Evolutionary conservation across 2,888 invertebrate species (phyloP), one percentile per base, ranked within the genome.

Genomic region (Argyresthia albistria): DNA sequence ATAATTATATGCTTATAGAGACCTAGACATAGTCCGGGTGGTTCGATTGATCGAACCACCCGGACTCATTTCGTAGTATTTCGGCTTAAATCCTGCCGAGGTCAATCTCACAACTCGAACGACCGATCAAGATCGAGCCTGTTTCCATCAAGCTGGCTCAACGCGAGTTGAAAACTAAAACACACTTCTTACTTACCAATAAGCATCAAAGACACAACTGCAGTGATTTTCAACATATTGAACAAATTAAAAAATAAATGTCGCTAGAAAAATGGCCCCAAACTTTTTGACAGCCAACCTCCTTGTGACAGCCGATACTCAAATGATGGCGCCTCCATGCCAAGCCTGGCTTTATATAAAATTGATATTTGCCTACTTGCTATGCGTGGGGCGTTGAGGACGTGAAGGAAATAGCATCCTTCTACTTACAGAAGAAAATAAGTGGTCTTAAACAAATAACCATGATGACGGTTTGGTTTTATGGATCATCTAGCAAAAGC

Each of bases 171-270:
- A 36, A 12, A 3, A 3, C 42, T 42, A 15, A 39, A 42, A 25
- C 25, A 25, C 12, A 50, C 9, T n/a, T n/a, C n/a, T n/a, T n/a
- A 73, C 82, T 83, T 64, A 84, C 84, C 83, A 48, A 84, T 76
- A 36, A 83, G 69, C 70, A 83, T 64, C n/a, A 84, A 58, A 2
- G 81, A 80, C 12, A 82, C 65, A 0, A 83, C 62, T 1, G 76
- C 76, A 0, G 76, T 70, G 9, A 84, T 59, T 57, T 84, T 84
- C 51, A 81, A 70, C 84, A 84, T 84, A 59, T 59, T 66, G 36
- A 37, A 15, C 48, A 7, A 1, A 16, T 1, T 3, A 6, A 46
- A 10, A 45, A 45, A 11, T 8, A 45, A 45, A 16, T 15, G 4
- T 15, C 14, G 8, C 12, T 12, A 12, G 43, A 6, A 43, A 12